Conservation (phyloP, 2,113 vertebrate species). For the Rhineura floridana region DNA sequence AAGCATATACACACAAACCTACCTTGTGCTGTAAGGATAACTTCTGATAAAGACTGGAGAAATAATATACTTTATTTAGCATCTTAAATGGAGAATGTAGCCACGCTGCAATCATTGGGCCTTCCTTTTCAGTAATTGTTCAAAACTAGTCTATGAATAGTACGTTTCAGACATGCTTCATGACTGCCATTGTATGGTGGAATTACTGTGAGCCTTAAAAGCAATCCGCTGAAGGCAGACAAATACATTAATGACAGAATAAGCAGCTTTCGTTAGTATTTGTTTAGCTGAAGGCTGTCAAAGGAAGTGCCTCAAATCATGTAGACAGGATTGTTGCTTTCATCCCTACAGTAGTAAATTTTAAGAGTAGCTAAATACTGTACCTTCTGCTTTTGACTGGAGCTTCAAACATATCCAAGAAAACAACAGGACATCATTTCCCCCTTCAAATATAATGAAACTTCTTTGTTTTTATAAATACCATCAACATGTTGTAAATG, state of each 20-base stretch:
- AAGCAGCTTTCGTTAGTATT: constrained; percentile 40
- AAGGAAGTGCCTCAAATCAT: constrained; percentile 30
- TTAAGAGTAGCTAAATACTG: constrained; percentile 51
- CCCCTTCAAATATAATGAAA: constrained; percentile 42
- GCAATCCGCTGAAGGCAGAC: constrained; percentile 26
- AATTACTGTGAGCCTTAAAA: constrained; percentile 18
- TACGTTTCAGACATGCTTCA: constrained; percentile 5
- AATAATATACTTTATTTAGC: background rate
- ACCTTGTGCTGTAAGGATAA: background rate
- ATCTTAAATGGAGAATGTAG: background rate
- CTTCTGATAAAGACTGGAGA: background rate
- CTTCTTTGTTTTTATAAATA: constrained; percentile 42
- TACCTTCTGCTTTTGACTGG: constrained; percentile 33
- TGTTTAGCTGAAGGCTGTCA: constrained; percentile 62
- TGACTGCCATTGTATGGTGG: background rate
- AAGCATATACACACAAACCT: background rate
- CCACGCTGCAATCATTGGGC: background rate
- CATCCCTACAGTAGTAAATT: constrained; percentile 42
- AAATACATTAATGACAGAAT: constrained; percentile 48
- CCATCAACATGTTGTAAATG: constrained; percentile 47
- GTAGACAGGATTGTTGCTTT: constrained; percentile 41
- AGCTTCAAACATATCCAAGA: constrained; percentile 48
- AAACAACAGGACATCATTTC: constrained; percentile 42
- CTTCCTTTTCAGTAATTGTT: background rate
- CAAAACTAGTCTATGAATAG: background rate